These are phyloP conservation scores for Nannoperca obscura DNA, from an alignment of 2,797 vertebrate species.

Conservation along the genomic window DNA sequence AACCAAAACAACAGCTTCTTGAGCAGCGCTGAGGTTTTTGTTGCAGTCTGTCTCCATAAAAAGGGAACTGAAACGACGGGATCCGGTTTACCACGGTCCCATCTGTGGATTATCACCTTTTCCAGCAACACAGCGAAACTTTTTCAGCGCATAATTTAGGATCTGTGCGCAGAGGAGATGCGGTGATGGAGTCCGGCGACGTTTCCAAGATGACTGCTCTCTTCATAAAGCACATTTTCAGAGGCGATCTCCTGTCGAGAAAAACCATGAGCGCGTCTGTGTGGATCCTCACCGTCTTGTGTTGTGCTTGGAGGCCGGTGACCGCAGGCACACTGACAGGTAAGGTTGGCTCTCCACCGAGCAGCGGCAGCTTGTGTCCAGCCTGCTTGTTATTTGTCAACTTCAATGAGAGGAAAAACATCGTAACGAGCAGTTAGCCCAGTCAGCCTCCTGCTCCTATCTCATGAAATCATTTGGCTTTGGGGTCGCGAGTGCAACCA, in stretches of 20 bases:
- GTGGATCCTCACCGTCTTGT: constrained; percentile 20
- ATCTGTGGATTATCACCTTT: constrained; percentile 46
- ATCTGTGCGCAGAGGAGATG: constrained; percentile 61
- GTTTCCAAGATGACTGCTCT: constrained; percentile 41
- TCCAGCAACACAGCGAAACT: constrained; percentile 20
- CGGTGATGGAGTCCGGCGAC: constrained; percentile 64
- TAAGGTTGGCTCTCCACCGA: constrained; percentile 36
- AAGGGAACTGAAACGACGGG: constrained; percentile 54
- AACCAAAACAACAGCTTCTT: constrained; percentile 26
- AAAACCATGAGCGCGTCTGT: constrained; percentile 47
- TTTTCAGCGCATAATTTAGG: constrained; percentile 4
- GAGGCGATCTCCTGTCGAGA: constrained; percentile 2
- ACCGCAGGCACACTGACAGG: constrained; percentile 69
- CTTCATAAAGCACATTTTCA: not conserved
- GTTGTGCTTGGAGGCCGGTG: constrained; percentile 23
- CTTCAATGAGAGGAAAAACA: constrained; percentile 23
- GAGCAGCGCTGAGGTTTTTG: not conserved
- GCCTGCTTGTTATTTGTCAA: constrained; percentile 12
- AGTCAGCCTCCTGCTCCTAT: constrained; percentile 33
- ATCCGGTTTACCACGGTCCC: constrained; percentile 6
- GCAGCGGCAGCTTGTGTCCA: not conserved
- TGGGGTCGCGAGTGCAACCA: constrained; percentile 50
- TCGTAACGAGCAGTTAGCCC: constrained; percentile 61
- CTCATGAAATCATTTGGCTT: constrained; percentile 68
- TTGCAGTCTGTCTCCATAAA: not conserved